Conservation (phyloP, 2,113 vertebrate species). For the Rhea americana region DNA sequence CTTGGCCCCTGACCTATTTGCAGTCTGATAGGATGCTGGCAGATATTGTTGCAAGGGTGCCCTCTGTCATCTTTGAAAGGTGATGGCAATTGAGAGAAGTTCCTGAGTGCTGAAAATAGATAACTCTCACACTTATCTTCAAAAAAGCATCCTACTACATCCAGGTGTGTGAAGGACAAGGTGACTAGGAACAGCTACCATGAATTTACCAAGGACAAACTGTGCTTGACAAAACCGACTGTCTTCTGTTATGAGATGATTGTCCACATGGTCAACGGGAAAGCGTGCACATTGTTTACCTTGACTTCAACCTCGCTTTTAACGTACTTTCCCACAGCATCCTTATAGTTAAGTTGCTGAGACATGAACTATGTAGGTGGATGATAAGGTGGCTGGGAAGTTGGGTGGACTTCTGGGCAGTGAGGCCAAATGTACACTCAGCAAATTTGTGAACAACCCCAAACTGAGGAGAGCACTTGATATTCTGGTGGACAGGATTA, state of each 20-base stretch:
- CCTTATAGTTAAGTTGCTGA: not conserved
- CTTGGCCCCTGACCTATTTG: not conserved
- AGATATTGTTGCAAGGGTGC: not conserved
- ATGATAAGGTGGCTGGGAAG: not conserved
- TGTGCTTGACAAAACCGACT: not conserved
- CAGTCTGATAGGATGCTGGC: not conserved
- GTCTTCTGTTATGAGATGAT: not conserved
- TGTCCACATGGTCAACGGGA: fast-evolving
- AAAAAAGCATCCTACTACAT: not conserved
- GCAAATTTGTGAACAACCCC: not conserved
- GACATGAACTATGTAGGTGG: not conserved
- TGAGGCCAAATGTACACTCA: not conserved
- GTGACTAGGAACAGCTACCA: not conserved
- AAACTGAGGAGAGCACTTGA: not conserved
- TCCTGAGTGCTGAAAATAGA: not conserved
- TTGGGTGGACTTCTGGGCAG: not conserved
- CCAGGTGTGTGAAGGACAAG: not conserved
- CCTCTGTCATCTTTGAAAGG: not conserved
- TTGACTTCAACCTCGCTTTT: not conserved
- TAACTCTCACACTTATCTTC: not conserved
- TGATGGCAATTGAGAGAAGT: fast-evolving
- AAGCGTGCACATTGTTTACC: not conserved
- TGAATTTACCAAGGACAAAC: not conserved
- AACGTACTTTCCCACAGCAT: not conserved
- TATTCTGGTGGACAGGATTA: not conserved